Percentiles rank a stretch among this genome's conserved stretches.
phyloP scores from a whole-genome alignment of 2,888 invertebrate species.

The Pristionchus maxplancki region DNA sequence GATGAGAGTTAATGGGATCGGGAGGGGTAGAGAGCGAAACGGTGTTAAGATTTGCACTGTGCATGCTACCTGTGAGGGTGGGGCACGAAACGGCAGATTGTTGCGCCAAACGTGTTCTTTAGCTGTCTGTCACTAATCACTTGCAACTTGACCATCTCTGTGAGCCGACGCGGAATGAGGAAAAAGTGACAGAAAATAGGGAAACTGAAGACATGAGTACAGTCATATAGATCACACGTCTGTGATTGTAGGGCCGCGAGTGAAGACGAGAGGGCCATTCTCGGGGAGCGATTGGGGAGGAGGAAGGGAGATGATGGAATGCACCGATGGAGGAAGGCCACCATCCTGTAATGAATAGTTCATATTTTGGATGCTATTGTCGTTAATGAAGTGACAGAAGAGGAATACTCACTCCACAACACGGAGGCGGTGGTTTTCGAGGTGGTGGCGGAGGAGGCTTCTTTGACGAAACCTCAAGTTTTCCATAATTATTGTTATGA shows the following conservation, averaged over 20 bases:
- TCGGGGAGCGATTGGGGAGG: constrained; percentile 65
- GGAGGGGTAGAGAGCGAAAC: neutral
- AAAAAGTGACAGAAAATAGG: neutral
- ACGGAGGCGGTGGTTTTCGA: constrained; percentile 46
- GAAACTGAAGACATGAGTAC: neutral
- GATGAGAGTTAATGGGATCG: neutral
- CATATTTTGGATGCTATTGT: neutral
- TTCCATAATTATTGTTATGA: neutral
- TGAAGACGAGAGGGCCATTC: constrained; percentile 67
- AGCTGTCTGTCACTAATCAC: constrained; percentile 15
- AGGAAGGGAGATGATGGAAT: constrained; percentile 62
- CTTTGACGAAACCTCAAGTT: neutral
- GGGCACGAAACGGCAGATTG: constrained; percentile 1
- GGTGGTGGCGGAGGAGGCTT: constrained; percentile 50
- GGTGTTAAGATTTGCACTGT: neutral
- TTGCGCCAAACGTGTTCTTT: constrained; percentile 25
- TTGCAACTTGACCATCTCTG: neutral
- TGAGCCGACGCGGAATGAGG: neutral
- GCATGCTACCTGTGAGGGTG: neutral
- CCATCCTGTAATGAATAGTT: constrained; percentile 56
- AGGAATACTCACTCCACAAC: constrained; percentile 48
- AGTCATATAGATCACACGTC: constrained; percentile 59
- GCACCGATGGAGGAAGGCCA: constrained; percentile 19
- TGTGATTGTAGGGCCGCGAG: constrained; percentile 67
- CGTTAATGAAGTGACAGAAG: too few species aligned